A percentile compares a stretch with the other conserved stretches of the same genome.
These are phyloP conservation scores for Omphaloscelis lunosa DNA, from an alignment of 2,888 invertebrate species.

Conservation along the genomic window DNA sequence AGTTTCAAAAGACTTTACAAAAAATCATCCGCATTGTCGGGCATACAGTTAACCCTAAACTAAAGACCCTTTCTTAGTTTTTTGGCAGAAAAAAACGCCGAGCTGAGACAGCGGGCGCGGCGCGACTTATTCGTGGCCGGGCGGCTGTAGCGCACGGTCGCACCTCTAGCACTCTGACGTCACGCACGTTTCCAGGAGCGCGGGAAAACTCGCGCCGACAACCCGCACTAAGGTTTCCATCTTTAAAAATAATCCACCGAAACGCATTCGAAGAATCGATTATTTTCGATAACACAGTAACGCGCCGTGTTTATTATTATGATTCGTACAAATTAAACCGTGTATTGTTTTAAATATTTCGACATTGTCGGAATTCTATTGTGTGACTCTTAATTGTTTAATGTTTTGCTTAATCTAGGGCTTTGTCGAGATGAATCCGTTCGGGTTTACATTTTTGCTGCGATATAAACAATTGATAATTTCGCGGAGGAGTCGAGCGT, in stretches of 20 bases:
- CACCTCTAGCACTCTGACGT: conserved; percentile 72
- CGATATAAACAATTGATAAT: conserved; percentile 88
- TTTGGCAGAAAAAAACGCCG: conserved; percentile 86
- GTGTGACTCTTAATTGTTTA: conserved; percentile 86
- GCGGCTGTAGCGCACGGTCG: conserved; percentile 87
- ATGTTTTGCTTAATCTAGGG: conserved; percentile 83
- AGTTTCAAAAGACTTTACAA: conserved; percentile 70
- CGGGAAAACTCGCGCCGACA: conserved; percentile 84
- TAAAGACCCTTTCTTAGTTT: conserved; percentile 87
- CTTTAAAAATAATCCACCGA: conserved; percentile 70
- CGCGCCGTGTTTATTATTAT: conserved; percentile 85
- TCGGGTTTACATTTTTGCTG: conserved; percentile 84
- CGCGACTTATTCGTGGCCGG: conserved; percentile 85
- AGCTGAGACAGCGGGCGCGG: conserved; percentile 75
- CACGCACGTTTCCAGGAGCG: conserved; percentile 81
- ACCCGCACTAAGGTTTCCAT: conserved; percentile 65
- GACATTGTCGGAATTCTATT: conserved; percentile 87
- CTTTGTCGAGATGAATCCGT: conserved; percentile 81
- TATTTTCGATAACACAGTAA: conserved; percentile 80
- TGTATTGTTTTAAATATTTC: conserved; percentile 87
- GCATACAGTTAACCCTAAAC: conserved; percentile 87
- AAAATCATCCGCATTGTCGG: conserved; percentile 78
- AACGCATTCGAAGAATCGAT: conserved; percentile 73
- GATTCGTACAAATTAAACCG: conserved; percentile 84
- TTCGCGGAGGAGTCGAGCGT: conserved; percentile 87